phyloP scores from a whole-genome alignment of 2,888 invertebrate species.

The Drosophila mercatorum region DNA sequence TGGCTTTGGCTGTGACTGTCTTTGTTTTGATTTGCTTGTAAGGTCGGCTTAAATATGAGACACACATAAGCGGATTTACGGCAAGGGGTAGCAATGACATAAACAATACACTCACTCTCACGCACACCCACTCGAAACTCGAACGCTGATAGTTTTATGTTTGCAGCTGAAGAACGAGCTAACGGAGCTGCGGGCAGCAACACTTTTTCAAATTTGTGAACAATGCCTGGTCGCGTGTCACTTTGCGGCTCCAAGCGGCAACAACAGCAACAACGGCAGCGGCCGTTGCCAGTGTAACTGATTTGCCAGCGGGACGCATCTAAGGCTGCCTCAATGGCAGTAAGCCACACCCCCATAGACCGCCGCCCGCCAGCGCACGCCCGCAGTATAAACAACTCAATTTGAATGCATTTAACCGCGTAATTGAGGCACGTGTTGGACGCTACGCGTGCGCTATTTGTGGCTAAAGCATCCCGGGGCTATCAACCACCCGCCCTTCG shows the following conservation, averaged over 20 bases:
- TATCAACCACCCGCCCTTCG: background rate
- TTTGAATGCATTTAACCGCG: slow-evolving; percentile 85
- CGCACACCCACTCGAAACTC: slow-evolving; percentile 26
- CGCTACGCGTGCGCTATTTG: slow-evolving; percentile 81
- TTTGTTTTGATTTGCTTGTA: slow-evolving; percentile 72
- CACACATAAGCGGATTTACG: slow-evolving; percentile 68
- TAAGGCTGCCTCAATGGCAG: slow-evolving; percentile 41
- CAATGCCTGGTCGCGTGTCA: slow-evolving; percentile 69
- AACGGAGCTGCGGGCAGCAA: slow-evolving; percentile 17
- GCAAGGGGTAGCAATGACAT: slow-evolving; percentile 67
- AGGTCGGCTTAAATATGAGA: slow-evolving; percentile 67
- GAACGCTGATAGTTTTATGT: slow-evolving; percentile 79
- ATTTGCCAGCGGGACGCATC: slow-evolving; percentile 59
- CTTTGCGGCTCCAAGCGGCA: slow-evolving; percentile 56
- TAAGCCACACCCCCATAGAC: slow-evolving; percentile 46
- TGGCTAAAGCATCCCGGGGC: slow-evolving; percentile 60
- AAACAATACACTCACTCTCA: slow-evolving; percentile 43
- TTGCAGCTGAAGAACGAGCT: slow-evolving; percentile 40
- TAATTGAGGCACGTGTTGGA: slow-evolving; percentile 84
- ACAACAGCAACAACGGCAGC: slow-evolving; percentile 38
- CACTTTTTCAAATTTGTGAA: slow-evolving; percentile 74
- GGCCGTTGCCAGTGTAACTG: slow-evolving; percentile 64
- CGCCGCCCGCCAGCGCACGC: slow-evolving; percentile 53
- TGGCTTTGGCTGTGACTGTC: slow-evolving; percentile 61
- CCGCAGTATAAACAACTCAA: slow-evolving; percentile 83